Conservation (phyloP, 2,888 invertebrate genomes). For the Cryptocheilus praepositus region DNA sequence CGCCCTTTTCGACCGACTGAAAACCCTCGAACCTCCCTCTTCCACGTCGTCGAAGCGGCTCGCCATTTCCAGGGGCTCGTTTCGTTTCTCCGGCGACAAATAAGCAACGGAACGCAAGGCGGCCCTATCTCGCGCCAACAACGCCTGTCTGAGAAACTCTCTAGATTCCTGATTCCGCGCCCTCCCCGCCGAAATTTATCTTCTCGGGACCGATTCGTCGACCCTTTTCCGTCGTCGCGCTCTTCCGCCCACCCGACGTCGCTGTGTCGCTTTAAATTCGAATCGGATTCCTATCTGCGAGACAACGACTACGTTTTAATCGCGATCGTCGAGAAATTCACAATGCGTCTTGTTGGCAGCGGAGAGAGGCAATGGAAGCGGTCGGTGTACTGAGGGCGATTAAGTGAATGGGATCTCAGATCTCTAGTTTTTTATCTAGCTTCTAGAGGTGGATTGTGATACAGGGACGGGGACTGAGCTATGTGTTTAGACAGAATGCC, state of each 20-base stretch:
- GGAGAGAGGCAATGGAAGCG: conserved; percentile 3
- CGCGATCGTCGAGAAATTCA: conserved; percentile 18
- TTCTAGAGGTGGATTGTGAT: no score
- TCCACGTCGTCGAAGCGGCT: conserved; percentile 27
- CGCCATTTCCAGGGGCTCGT: conserved; percentile 54
- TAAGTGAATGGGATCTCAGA: no score
- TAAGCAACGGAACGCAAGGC: conserved; percentile 61
- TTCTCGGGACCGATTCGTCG: conserved; percentile 42
- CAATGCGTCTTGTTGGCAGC: background rate
- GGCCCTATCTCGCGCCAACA: conserved; percentile 53
- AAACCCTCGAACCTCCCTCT: background rate
- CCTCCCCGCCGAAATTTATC: conserved; percentile 54
- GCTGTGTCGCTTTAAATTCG: conserved; percentile 48
- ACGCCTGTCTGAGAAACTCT: conserved; percentile 48
- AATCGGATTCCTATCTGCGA: conserved; percentile 44
- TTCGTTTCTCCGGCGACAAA: conserved; percentile 64
- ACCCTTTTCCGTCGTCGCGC: conserved; percentile 21
- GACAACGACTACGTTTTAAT: conserved; percentile 36
- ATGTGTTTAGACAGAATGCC: no score
- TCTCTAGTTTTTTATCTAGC: no score
- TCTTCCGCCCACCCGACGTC: conserved; percentile 12
- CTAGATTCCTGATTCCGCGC: conserved; percentile 56
- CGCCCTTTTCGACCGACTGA: conserved; percentile 19
- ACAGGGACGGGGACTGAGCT: no score
- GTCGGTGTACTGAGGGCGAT: background rate